These are phyloP conservation scores for Tetramorium simillimum DNA, from an alignment of 1,140 invertebrate genomes.

Conservation along the genomic window DNA sequence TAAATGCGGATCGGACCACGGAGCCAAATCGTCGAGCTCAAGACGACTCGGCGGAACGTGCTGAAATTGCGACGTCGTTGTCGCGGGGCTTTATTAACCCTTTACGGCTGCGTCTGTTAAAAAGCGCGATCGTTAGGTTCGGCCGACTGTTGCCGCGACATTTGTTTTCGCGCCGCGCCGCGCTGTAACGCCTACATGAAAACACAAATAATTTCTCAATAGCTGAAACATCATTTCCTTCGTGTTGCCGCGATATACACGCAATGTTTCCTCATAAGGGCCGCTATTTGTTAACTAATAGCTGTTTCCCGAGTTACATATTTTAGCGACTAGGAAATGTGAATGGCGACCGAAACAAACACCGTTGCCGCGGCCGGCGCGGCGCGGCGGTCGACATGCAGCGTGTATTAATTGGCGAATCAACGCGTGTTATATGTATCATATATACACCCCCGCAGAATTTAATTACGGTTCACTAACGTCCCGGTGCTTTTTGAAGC, in stretches of 20 bases:
- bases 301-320: not conserved
- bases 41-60: not conserved
- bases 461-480: conserved; percentile 48
- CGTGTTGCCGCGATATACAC: not conserved
- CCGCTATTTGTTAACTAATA: conserved; percentile 44
- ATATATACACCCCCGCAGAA: conserved; percentile 43
- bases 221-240: not conserved
- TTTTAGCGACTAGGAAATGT: conserved; percentile 28
- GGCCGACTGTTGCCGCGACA: not conserved
- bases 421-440: conserved; percentile 58
- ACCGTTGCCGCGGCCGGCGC: conserved; percentile 14
- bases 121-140: not conserved
- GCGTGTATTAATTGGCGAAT: conserved; percentile 57
- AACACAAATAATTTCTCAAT: not conserved
- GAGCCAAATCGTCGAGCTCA: conserved; percentile 38
- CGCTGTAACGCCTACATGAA: no score
- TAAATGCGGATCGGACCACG: conserved; percentile 52
- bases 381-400: not conserved
- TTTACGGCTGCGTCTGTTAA: not conserved
- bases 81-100: conserved; percentile 32
- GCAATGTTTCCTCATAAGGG: conserved; percentile 15
- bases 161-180: not conserved
- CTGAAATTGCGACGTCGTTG: conserved; percentile 38
- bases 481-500: conserved; percentile 46
- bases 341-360: conserved; percentile 28